Evolutionary conservation across 2,797 vertebrate species (phyloP).

Genomic region (Picus viridis): DNA sequence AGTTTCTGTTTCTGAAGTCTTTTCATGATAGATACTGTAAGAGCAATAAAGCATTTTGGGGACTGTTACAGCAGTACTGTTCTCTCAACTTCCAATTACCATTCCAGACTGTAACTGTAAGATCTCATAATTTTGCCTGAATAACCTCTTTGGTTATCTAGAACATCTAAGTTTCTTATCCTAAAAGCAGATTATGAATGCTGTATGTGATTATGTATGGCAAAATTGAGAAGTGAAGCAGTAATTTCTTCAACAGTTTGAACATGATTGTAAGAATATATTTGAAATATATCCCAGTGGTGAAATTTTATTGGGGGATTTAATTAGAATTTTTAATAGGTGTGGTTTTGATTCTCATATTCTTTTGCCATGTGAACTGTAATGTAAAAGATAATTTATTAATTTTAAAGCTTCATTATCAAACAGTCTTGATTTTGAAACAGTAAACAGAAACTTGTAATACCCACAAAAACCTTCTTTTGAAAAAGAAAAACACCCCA

Average conservation of each 20-base stretch:
- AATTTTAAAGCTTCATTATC: not conserved
- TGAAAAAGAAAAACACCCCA: not conserved
- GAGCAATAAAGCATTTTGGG: not conserved
- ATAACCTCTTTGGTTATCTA: not conserved
- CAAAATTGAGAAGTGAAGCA: not conserved
- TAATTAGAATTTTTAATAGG: not conserved
- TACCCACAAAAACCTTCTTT: not conserved
- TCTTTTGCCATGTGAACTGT: not conserved
- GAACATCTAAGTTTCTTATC: not conserved
- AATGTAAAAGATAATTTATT: not conserved
- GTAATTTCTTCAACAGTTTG: not conserved
- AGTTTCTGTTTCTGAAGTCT: not conserved
- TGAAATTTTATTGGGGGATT: not conserved
- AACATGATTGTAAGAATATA: not conserved
- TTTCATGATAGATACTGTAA: not conserved
- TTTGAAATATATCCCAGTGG: not conserved
- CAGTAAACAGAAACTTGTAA: slow-evolving; percentile 1
- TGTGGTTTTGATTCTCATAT: not conserved
- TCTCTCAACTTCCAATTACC: not conserved
- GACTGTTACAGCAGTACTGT: not conserved
- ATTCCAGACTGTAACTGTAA: not conserved
- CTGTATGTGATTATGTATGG: not conserved
- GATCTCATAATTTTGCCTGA: not conserved
- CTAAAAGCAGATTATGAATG: not conserved
- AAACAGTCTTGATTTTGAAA: not conserved